Evolutionary conservation across 1,140 invertebrate genomes (phyloP), one percentile per base, ranked within the genome.

Genomic region (Panagrolaimus sp.): DNA sequence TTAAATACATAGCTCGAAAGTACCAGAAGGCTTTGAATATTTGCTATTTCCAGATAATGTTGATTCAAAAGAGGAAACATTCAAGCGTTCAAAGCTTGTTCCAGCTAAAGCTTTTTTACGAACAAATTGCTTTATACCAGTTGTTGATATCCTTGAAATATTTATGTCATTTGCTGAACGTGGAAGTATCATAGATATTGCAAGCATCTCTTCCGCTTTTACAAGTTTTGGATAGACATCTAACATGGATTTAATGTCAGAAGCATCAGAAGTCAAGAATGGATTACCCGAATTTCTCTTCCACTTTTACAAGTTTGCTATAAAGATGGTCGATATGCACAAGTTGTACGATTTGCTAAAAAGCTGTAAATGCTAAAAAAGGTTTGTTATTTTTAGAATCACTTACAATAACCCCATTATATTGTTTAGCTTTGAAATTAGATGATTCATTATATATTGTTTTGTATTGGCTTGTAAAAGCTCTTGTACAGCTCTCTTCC

Each of bases 241-340:
- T 90, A 78, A 88, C 88, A 14, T n/a, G n/a, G n/a, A n/a, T n/a
- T n/a, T n/a, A n/a, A n/a, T n/a, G n/a, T n/a, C n/a, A n/a, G n/a
- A n/a, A n/a, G n/a, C n/a, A n/a, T n/a, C n/a, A 96, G 93, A 0
- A 98, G 95, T 80, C 87, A 88, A 38, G 94, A 96, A 82, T 98
- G 95, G 94, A 84, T 96, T 67, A 57, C 51, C 51, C 88, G 94
- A 67, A 90, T 95, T 46, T 86, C 93, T 43, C 86, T 90, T 11
- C 89, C 89, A 5, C 85, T 93, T 0, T 88, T 94, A 68, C 88
- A 89, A 45, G 89, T 96, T 0, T 90, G 92, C 43, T 83, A 92
- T 27, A 90, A 93, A 78, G 87, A 87, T 31, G 91, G 91, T 13
- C 86, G 91, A 75, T 88, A 88, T 46, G 88, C 89, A 1, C 88